Conservation (phyloP, 2,888 invertebrate genomes). For the Ennomos quercinarius region DNA sequence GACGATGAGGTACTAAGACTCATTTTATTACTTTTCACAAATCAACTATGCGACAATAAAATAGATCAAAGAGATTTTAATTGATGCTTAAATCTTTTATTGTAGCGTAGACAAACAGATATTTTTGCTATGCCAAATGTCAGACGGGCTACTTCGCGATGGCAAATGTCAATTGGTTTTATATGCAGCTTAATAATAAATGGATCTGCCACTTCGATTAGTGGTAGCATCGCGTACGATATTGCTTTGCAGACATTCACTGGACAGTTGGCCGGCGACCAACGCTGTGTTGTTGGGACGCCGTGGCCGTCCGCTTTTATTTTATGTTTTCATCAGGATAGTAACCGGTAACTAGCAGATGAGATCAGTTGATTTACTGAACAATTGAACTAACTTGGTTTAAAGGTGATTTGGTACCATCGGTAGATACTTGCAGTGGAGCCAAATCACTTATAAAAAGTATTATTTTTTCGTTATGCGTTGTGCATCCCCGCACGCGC, state of each 20-base stretch:
- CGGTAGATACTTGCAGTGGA: too few species aligned
- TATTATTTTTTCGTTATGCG: too few species aligned
- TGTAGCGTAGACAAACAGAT: conserved; percentile 19
- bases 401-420: too few species aligned
- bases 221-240: conserved; percentile 37
- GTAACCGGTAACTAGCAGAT: conserved; percentile 62
- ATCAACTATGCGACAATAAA: conserved; percentile 1
- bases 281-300: conserved; percentile 71
- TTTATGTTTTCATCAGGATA: conserved; percentile 78
- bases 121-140: conserved; percentile 39
- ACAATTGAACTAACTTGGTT: too few species aligned
- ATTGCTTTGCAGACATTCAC: conserved; percentile 43
- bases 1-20: too few species aligned
- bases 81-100: conserved; percentile 28
- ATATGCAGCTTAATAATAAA: conserved; percentile 50
- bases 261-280: conserved; percentile 75
- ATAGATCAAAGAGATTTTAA: conserved; percentile 25
- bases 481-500: too few species aligned
- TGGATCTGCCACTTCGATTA: conserved; percentile 48
- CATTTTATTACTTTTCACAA: too few species aligned
- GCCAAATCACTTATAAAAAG: too few species aligned
- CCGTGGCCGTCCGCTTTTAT: conserved; percentile 75
- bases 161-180: conserved; percentile 49
- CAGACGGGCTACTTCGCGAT: conserved; percentile 34
- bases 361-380: too few species aligned